phyloP scores from a whole-genome alignment of 2,888 invertebrate species.

The Congeria kusceri region DNA sequence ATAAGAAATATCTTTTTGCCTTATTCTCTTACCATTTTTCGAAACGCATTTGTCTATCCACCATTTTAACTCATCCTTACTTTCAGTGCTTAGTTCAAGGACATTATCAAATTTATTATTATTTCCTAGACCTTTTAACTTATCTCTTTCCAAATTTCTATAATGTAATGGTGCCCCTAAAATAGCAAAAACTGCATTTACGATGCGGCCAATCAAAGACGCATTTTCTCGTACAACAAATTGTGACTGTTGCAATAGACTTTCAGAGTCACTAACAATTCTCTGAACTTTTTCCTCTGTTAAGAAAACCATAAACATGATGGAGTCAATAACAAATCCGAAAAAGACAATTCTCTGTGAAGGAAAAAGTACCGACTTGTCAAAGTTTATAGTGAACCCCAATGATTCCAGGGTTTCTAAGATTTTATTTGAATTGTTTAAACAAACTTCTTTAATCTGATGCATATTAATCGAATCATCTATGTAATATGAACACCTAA shows the following conservation, averaged over 20 bases:
- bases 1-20: not conserved
- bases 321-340: no score
- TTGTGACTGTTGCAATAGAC: not conserved
- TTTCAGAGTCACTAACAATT: slow-evolving; percentile 17
- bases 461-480: slow-evolving; percentile 59
- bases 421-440: no score
- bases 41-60: slow-evolving; percentile 19
- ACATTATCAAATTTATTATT: slow-evolving; percentile 30
- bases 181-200: slow-evolving; percentile 45
- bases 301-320: slow-evolving; percentile 41
- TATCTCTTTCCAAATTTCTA: slow-evolving; percentile 47
- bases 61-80: slow-evolving; percentile 17
- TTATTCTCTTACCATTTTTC: slow-evolving; percentile 44
- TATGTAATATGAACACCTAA: no score
- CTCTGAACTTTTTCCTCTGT: slow-evolving; percentile 53
- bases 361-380: no score
- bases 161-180: slow-evolving; percentile 47
- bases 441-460: slow-evolving; percentile 12
- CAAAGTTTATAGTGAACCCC: slow-evolving; percentile 33
- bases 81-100: slow-evolving; percentile 6
- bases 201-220: slow-evolving; percentile 41
- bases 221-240: slow-evolving; percentile 40
- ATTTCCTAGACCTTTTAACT: slow-evolving; percentile 14
- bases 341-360: no score
- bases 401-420: no score